phyloP scores from a whole-genome alignment of 2,888 invertebrate genomes.

The Watsonalla binaria region DNA sequence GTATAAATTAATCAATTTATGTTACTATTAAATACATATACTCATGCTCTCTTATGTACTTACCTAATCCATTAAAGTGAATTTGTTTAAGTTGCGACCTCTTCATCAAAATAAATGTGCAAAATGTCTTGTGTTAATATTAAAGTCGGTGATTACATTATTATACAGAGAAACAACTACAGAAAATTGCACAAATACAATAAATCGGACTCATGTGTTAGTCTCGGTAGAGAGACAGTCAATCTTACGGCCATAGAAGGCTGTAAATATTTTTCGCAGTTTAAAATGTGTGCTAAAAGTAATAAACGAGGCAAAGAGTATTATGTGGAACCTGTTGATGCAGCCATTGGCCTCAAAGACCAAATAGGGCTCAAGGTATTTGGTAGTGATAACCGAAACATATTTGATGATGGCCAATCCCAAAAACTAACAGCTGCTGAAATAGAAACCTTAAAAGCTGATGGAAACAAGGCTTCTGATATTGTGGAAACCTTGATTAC shows the following conservation, averaged over 20 bases:
- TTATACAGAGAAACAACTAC: conserved; percentile 88
- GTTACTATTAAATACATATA: too few relatives aligned
- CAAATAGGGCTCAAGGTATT: conserved; percentile 82
- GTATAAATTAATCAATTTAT: too few relatives aligned
- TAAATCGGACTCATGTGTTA: conserved; percentile 80
- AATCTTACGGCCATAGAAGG: conserved; percentile 83
- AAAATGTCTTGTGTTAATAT: conserved; percentile 53
- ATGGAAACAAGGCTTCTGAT: conserved; percentile 86
- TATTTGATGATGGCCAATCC: conserved; percentile 87
- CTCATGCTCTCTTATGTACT: too few relatives aligned
- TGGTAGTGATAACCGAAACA: conserved; percentile 90
- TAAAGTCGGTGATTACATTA: conserved; percentile 83
- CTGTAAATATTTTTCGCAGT: conserved; percentile 85
- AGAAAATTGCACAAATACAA: conserved; percentile 87
- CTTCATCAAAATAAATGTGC: conserved; percentile 7
- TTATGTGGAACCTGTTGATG: conserved; percentile 73
- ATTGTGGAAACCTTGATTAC: conserved; percentile 92
- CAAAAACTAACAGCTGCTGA: conserved; percentile 91
- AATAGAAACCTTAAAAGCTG: conserved; percentile 87
- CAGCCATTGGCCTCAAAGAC: conserved; percentile 69
- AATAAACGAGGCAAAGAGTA: conserved; percentile 77
- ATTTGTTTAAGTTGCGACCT: not conserved
- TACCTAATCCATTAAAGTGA: not conserved
- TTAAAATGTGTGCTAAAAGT: conserved; percentile 84
- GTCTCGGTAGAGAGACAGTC: conserved; percentile 84